Percentiles rank a stretch among this genome's conserved stretches.
Conservation (phyloP, 2,113 vertebrate species). For the Ictalurus punctatus region DNA sequence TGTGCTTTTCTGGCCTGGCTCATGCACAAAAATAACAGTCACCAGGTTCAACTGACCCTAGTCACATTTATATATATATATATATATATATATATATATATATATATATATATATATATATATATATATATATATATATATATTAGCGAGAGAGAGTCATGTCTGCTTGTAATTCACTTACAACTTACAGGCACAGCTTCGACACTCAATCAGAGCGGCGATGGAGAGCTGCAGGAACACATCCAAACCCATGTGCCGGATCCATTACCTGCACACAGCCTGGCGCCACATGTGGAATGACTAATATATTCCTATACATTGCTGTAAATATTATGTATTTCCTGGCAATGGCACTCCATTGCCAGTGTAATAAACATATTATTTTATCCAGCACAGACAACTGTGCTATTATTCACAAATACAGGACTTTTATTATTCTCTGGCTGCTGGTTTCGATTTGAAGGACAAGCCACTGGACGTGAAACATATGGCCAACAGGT, state of each 20-base stretch:
- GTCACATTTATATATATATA: conserved; percentile 39
- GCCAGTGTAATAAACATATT: conserved; percentile 64
- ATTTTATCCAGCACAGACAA: conserved; percentile 58
- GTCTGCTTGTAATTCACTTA: conserved; percentile 52
- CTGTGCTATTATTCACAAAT: conserved; percentile 57
- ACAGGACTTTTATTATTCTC: conserved; percentile 41
- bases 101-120: background rate
- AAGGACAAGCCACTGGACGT: conserved; percentile 37
- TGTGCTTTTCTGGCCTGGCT: conserved; percentile 53
- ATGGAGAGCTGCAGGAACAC: conserved; percentile 41
- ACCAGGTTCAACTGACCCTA: conserved; percentile 47
- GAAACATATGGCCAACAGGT: conserved; percentile 59
- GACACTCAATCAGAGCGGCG: conserved; percentile 49
- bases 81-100: background rate
- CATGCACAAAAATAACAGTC: conserved; percentile 52
- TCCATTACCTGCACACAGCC: conserved; percentile 58
- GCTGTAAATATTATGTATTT: conserved; percentile 58
- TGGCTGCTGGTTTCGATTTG: conserved; percentile 60
- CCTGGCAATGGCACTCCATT: conserved; percentile 60
- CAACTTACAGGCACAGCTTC: conserved; percentile 52
- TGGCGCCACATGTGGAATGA: conserved; percentile 55
- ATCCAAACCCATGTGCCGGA: conserved; percentile 54
- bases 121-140: conserved; percentile 9
- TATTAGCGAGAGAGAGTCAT: background rate
- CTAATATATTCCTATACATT: conserved; percentile 62